A percentile compares a stretch with the other conserved stretches of the same genome.
These are phyloP conservation scores for Pseudomugil gertrudae DNA, from an alignment of 2,797 vertebrate genomes.

Conservation along the genomic window DNA sequence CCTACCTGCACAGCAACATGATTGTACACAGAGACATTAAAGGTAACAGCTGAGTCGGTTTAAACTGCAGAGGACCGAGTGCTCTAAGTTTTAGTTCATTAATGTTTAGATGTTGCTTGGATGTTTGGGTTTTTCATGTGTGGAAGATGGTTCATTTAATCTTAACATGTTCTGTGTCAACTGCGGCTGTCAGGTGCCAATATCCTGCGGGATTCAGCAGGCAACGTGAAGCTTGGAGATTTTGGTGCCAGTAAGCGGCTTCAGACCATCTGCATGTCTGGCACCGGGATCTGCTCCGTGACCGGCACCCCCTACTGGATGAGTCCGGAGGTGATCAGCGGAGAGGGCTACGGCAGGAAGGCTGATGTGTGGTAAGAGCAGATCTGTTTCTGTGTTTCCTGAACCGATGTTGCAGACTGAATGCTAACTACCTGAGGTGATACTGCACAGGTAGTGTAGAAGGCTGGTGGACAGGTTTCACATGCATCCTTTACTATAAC, in stretches of 20 bases:
- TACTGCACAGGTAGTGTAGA: not conserved
- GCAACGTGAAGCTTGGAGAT: slow-evolving; percentile 97
- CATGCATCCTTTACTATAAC: not conserved
- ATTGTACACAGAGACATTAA: slow-evolving; percentile 99
- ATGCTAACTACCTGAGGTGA: no score
- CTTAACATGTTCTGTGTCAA: slow-evolving; percentile 3
- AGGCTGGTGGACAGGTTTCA: not conserved
- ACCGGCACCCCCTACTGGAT: slow-evolving; percentile 99
- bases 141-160: not conserved
- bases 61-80: not conserved
- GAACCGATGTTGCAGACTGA: not conserved
- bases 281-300: slow-evolving; percentile 93
- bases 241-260: slow-evolving; percentile 97
- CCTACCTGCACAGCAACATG: slow-evolving; percentile 99
- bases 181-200: slow-evolving; percentile 77
- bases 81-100: not conserved
- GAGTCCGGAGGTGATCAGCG: slow-evolving; percentile 99
- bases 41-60: slow-evolving; percentile 74
- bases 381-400: not conserved
- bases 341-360: slow-evolving; percentile 96
- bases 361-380: slow-evolving; percentile 93
- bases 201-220: slow-evolving; percentile 90
- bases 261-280: slow-evolving; percentile 98
- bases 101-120: not conserved
- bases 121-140: not conserved